Percentiles rank a stretch among this genome's conserved stretches.
These are phyloP conservation scores for Coptodon bakossiorum DNA, from an alignment of 2,113 vertebrate genomes.

Conservation along the genomic window DNA sequence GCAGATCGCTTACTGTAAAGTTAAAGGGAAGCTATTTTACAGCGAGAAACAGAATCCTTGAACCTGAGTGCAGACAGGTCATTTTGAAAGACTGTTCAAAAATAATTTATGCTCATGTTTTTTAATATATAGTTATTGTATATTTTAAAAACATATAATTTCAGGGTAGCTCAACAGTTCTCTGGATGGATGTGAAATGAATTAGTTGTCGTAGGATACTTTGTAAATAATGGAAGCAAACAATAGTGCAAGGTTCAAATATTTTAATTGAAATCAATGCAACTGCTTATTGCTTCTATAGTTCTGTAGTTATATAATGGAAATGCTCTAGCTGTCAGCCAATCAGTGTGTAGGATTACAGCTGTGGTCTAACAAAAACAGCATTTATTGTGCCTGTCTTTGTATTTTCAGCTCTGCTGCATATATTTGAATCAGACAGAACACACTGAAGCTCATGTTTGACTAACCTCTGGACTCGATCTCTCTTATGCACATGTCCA, in stretches of 20 bases:
- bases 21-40: background rate
- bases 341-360: background rate
- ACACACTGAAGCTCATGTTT: background rate
- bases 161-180: background rate
- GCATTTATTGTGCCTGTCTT: background rate
- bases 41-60: background rate
- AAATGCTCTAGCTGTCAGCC: background rate
- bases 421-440: background rate
- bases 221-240: background rate
- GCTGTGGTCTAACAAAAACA: background rate
- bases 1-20: background rate
- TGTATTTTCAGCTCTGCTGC: background rate
- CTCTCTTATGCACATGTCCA: slow-evolving; percentile 71
- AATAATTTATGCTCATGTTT: background rate
- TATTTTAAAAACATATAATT: background rate
- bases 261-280: background rate
- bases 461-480: slow-evolving; percentile 66
- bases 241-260: background rate
- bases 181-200: background rate
- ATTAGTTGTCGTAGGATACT: background rate
- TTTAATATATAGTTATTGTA: background rate
- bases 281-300: background rate
- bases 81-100: background rate
- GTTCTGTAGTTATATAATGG: background rate
- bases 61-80: background rate